Evolutionary conservation across 2,888 invertebrate genomes (phyloP).

Genomic region (Chrysotoxum bicinctum): DNA sequence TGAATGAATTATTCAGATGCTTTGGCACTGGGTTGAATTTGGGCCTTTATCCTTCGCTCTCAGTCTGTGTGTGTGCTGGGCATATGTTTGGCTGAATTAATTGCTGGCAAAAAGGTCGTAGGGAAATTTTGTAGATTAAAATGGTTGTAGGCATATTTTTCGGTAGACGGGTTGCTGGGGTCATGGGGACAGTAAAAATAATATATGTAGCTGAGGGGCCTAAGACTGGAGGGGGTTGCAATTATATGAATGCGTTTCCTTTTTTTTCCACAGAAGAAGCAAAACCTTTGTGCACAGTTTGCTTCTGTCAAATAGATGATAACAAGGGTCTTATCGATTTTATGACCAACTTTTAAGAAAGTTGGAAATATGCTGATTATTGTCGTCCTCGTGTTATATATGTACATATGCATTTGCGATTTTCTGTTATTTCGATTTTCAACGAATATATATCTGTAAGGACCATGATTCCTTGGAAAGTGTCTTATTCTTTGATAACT

Average conservation of each 20-base stretch:
- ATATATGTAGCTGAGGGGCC: not conserved
- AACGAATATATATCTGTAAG: no score
- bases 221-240: not conserved
- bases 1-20: constrained; percentile 70
- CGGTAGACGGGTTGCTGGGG: not conserved
- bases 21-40: constrained; percentile 11
- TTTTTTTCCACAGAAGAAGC: not conserved
- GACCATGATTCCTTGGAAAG: no score
- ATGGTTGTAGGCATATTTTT: constrained; percentile 49
- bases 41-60: not conserved
- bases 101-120: constrained; percentile 62
- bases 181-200: not conserved
- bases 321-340: not conserved
- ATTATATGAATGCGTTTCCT: not conserved
- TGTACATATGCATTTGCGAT: no score
- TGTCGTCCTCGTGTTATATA: no score
- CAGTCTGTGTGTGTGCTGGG: not conserved
- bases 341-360: not conserved
- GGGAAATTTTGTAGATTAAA: constrained; percentile 59
- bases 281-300: not conserved
- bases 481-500: no score
- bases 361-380: not conserved
- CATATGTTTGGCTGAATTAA: constrained; percentile 66
- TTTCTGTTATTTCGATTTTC: no score
- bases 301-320: constrained; percentile 9